phyloP scores from a whole-genome alignment of 37 sponge, comb jelly and placozoan species.

The Spongilla lacustris region DNA sequence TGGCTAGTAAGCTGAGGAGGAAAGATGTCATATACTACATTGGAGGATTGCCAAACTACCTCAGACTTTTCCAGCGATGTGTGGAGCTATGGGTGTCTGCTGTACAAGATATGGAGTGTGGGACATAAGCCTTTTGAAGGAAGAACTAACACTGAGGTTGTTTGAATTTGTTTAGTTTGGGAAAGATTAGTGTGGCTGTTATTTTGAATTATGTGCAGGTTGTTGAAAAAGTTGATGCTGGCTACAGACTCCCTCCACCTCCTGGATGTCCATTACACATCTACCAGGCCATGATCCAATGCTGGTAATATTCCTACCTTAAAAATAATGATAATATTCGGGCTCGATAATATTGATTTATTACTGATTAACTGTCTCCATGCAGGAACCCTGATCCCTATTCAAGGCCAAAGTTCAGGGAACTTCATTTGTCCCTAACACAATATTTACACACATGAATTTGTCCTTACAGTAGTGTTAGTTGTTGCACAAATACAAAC shows the following conservation, averaged over 20 bases:
- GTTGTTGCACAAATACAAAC: no score
- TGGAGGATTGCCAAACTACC: no score
- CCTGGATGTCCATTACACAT: not conserved
- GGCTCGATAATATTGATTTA: no score
- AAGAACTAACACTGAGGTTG: not conserved
- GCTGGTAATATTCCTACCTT: not conserved
- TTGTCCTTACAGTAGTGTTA: no score
- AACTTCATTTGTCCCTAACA: not conserved
- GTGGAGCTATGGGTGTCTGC: not conserved
- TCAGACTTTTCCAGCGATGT: not conserved
- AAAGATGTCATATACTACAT: no score
- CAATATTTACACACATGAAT: not conserved
- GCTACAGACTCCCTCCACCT: not conserved
- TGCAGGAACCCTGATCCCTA: not conserved
- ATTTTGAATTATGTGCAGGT: not conserved
- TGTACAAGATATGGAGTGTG: not conserved
- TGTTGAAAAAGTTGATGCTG: not conserved
- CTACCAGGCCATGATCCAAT: not conserved
- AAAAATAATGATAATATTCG: no score
- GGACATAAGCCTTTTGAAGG: not conserved
- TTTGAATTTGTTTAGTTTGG: no score
- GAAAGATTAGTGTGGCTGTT: no score
- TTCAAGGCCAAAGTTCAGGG: not conserved
- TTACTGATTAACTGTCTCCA: no score
- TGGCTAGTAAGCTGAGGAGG: no score